Evolutionary conservation across 2,113 vertebrate genomes (phyloP).

Genomic region (Gobius niger): DNA sequence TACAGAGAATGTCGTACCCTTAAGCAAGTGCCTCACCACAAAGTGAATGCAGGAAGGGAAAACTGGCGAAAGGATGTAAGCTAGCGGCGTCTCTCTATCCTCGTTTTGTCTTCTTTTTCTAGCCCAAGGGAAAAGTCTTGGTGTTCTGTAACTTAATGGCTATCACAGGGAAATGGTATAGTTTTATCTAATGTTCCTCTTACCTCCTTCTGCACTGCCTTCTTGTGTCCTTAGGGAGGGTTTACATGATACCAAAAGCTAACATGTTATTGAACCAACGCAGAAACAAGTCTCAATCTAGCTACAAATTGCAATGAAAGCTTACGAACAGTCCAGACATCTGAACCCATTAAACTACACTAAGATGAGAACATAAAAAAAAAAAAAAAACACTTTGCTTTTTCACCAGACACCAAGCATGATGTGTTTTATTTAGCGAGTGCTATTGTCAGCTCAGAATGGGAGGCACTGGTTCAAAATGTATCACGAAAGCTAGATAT

Average conservation of each 20-base stretch:
- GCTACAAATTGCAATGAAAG: no score
- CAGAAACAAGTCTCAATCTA: no score
- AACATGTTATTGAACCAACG: no score
- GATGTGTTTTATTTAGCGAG: neutral
- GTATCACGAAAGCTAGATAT: constrained; percentile 1
- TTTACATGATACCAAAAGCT: no score
- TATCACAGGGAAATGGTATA: no score
- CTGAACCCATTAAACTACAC: neutral
- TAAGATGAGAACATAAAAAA: neutral
- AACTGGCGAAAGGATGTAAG: constrained; percentile 41
- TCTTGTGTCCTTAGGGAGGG: constrained; percentile 19
- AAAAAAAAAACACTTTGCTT: neutral
- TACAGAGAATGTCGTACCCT: constrained; percentile 40
- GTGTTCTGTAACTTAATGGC: constrained; percentile 31
- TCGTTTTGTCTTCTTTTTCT: constrained; percentile 37
- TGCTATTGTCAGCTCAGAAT: neutral
- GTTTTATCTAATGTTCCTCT: constrained; percentile 3
- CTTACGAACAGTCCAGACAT: neutral
- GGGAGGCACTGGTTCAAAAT: neutral
- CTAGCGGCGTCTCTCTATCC: constrained; percentile 38
- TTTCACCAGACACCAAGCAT: neutral
- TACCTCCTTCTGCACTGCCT: neutral
- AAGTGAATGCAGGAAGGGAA: constrained; percentile 25
- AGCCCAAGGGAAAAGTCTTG: constrained; percentile 25
- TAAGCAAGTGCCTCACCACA: constrained; percentile 29